phyloP scores from a whole-genome alignment of 2,797 vertebrate genomes.

The Pseudomugil tenellus region DNA sequence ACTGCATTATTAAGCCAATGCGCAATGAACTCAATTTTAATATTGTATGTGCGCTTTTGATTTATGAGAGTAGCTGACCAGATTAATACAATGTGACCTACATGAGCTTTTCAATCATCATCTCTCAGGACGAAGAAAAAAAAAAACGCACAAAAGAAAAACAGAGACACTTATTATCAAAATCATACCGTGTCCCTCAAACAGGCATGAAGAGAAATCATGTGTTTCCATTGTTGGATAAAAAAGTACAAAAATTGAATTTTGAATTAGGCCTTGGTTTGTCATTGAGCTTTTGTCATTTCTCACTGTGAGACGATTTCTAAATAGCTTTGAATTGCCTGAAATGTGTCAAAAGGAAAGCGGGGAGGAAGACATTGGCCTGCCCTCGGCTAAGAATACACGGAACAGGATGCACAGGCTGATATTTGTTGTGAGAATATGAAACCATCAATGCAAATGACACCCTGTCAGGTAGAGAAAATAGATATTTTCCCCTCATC shows the following conservation, averaged over 20 bases:
- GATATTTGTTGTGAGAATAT: conserved; percentile 47
- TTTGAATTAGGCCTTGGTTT: conserved; percentile 69
- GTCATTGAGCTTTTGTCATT: conserved; percentile 66
- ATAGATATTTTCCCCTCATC: conserved; percentile 42
- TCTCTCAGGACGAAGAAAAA: conserved; percentile 59
- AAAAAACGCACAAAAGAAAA: conserved; percentile 10
- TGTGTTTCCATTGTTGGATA: conserved; percentile 57
- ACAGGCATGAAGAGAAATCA: conserved; percentile 65
- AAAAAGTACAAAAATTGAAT: conserved; percentile 66
- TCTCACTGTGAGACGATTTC: conserved; percentile 55
- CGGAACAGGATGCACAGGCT: conserved; percentile 25
- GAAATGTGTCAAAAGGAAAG: conserved; percentile 50
- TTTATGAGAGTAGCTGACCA: conserved; percentile 63
- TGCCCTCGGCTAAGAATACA: conserved; percentile 57
- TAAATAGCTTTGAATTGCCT: conserved; percentile 64
- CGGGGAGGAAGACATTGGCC: conserved; percentile 31
- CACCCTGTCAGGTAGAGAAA: conserved; percentile 42
- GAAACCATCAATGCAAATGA: conserved; percentile 55
- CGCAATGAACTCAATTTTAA: conserved; percentile 68
- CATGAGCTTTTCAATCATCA: conserved; percentile 72
- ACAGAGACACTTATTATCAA: conserved; percentile 68
- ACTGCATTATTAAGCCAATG: conserved; percentile 65
- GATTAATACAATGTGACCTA: conserved; percentile 81
- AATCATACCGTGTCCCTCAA: conserved; percentile 62
- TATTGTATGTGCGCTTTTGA: conserved; percentile 74